These are phyloP conservation scores for Psettodes erumei DNA, from an alignment of 2,113 vertebrate genomes.

Conservation along the genomic window DNA sequence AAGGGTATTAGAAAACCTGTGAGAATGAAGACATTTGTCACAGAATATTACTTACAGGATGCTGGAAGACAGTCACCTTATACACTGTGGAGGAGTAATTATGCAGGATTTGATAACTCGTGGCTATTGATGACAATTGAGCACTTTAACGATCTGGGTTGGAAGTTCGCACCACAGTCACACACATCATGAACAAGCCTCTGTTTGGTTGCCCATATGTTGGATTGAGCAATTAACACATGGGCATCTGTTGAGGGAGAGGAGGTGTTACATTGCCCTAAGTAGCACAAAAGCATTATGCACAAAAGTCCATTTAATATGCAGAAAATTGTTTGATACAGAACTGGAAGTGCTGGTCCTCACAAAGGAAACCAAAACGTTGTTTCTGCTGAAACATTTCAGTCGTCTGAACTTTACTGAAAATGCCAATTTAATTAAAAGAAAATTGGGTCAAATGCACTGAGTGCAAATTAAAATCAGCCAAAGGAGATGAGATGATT, in stretches of 20 bases:
- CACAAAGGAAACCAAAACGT: background rate
- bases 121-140: constrained; percentile 70
- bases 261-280: constrained; percentile 46
- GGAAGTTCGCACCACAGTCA: constrained; percentile 48
- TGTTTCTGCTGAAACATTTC: constrained; percentile 25
- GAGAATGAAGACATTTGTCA: constrained; percentile 74
- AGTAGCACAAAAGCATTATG: constrained; percentile 16
- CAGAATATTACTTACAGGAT: constrained; percentile 77
- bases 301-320: background rate
- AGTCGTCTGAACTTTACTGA: constrained; percentile 47
- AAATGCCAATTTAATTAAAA: constrained; percentile 66
- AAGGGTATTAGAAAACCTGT: constrained; percentile 56
- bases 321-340: background rate
- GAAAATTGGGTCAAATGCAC: constrained; percentile 69
- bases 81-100: constrained; percentile 56
- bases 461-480: constrained; percentile 70
- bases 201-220: constrained; percentile 66
- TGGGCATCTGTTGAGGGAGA: constrained; percentile 51
- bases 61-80: constrained; percentile 71
- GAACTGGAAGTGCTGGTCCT: background rate
- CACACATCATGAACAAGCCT: constrained; percentile 65
- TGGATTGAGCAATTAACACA: background rate
- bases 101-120: constrained; percentile 68
- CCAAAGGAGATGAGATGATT: constrained; percentile 55
- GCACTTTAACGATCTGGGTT: constrained; percentile 55